A percentile compares a stretch with the other conserved stretches of the same genome.
These are phyloP conservation scores for Platycnemis pennipes DNA, from an alignment of 2,888 invertebrate species.

Conservation along the genomic window DNA sequence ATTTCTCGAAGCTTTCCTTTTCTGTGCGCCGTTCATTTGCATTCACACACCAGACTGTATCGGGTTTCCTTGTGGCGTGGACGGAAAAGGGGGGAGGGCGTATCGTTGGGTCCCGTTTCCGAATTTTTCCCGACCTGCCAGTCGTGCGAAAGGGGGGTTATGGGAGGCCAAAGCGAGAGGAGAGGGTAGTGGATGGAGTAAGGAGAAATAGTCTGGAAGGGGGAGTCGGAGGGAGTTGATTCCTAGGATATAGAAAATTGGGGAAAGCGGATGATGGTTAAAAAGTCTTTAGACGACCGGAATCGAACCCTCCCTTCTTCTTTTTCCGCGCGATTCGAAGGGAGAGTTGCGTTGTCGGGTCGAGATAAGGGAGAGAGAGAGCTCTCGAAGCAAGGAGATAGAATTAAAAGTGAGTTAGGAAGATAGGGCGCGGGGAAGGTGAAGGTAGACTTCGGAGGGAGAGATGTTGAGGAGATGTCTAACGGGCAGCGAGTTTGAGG, in stretches of 20 bases:
- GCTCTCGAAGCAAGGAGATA: neutral
- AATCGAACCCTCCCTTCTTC: neutral
- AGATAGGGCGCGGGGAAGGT: neutral
- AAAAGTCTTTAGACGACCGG: neutral
- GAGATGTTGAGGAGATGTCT: neutral
- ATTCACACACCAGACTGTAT: too few relatives aligned
- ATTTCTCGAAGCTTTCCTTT: too few relatives aligned
- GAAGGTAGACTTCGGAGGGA: neutral
- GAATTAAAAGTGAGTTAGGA: neutral
- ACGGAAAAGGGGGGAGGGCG: too few relatives aligned
- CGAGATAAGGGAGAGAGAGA: neutral
- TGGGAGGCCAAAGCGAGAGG: neutral
- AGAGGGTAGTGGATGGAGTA: neutral
- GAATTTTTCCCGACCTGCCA: too few relatives aligned
- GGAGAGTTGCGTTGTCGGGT: neutral
- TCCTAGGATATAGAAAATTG: too few relatives aligned
- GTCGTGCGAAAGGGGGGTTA: too few relatives aligned
- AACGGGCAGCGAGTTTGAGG: neutral
- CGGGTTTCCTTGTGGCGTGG: too few relatives aligned
- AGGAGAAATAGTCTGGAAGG: neutral
- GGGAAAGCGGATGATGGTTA: too few relatives aligned
- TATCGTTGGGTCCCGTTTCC: too few relatives aligned
- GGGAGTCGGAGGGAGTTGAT: neutral
- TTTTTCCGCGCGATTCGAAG: neutral
- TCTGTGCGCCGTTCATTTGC: too few relatives aligned